Evolutionary conservation across 2,113 vertebrate genomes (phyloP), one percentile per base, ranked within the genome.

Genomic region (Hassar affinis): DNA sequence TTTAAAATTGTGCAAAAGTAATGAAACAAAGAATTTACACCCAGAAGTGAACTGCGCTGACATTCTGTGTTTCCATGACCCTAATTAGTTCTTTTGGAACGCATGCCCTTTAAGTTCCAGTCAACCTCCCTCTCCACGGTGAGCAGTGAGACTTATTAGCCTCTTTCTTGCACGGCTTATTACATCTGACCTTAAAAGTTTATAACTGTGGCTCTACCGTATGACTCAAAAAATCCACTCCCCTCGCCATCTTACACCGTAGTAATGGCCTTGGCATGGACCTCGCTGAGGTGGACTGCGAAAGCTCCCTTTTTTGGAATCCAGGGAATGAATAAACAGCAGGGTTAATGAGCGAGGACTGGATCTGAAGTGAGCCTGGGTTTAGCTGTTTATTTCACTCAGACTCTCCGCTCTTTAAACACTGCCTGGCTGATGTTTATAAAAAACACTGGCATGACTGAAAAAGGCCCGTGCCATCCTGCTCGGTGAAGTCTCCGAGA

Each of bases 351-450:
- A 79, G 52, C 8, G 27, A 42, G 22, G 54, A 78, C 72, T 79
- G 80, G n/a, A 22, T 80, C 57, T 47, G 17, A 33, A 61, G 38
- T n/a, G 52, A 61, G 38, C 59, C 54, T 78, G 45, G 61, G 38
- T 62, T 72, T 35, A 71, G 66, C 47, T 82, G 56, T 61, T 72
- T 80, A 80, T 35, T 80, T 59, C 71, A 72, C 74, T 79, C 30
- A 78, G n/a, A 64, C 42, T 52, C 49, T 35, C 71, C 15, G 15
- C 76, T 76, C 59, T 88, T 82, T 77, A 82, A 86, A 84, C 68
- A 80, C 33, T 22, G 15, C 30, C 35, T 25, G 22, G 33, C 25
- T 72, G 59, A 33, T 78, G 79, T 77, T 80, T 72, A 81, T 15
- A n/a, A 30, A 52, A 80, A 52, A 69, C n/a, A n/a, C 80, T 82